These are phyloP conservation scores for Eremophila alpestris DNA, from an alignment of 2,797 vertebrate genomes.

Conservation along the genomic window DNA sequence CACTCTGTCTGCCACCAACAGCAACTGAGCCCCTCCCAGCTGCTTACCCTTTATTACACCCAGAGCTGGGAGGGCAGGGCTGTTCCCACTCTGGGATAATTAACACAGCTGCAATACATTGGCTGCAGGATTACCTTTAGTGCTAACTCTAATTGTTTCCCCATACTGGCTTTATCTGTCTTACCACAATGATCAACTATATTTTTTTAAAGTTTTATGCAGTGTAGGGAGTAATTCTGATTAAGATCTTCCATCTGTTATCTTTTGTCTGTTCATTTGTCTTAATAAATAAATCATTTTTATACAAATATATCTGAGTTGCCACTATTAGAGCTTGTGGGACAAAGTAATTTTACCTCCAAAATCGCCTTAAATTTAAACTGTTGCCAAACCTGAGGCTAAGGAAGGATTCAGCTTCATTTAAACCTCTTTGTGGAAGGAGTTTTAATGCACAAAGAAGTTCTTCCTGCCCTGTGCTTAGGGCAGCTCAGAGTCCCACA, in stretches of 20 bases:
- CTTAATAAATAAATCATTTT: not conserved
- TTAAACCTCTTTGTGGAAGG: not conserved
- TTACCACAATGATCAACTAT: not conserved
- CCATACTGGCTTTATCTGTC: no score
- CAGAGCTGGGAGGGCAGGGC: no score
- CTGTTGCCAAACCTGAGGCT: not conserved
- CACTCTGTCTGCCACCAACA: no score
- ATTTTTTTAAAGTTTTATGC: not conserved
- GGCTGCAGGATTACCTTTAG: no score
- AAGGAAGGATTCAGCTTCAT: not conserved
- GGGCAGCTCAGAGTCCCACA: not conserved
- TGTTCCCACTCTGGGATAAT: no score
- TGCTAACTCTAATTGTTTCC: no score
- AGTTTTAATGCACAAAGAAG: no score
- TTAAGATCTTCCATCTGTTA: not conserved
- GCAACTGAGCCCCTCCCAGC: no score
- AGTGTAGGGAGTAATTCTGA: not conserved
- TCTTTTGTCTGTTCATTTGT: not conserved
- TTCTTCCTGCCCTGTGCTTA: not conserved
- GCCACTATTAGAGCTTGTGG: not conserved
- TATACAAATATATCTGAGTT: not conserved
- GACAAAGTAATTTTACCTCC: not conserved
- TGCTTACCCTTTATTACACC: no score
- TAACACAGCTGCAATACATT: no score
- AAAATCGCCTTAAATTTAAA: not conserved